phyloP scores from a whole-genome alignment of 37 sponge, comb jelly and placozoan species.

The Spongilla lacustris region DNA sequence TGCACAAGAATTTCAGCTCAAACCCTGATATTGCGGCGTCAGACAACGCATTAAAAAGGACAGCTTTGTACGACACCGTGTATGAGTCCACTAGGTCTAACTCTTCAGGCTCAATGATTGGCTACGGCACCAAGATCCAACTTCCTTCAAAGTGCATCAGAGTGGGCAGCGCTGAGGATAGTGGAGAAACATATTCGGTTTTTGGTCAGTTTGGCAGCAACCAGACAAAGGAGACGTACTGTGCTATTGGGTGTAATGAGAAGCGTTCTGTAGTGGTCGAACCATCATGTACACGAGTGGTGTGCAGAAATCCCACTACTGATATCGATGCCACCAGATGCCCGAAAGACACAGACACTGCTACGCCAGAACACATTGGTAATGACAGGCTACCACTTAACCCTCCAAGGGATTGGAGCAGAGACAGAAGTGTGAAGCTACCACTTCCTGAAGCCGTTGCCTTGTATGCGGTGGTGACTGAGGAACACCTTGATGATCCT shows the following conservation, averaged over 20 bases:
- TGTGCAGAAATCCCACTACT: neutral
- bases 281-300: neutral
- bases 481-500: neutral
- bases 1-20: neutral
- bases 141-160: too few species aligned
- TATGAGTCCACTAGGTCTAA: neutral
- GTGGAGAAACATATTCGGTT: neutral
- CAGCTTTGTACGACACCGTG: neutral
- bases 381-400: neutral
- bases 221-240: neutral
- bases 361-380: neutral
- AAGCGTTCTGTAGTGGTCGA: neutral
- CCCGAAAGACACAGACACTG: neutral
- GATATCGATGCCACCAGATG: neutral
- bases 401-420: neutral
- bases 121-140: too few species aligned
- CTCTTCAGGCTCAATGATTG: neutral
- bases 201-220: neutral
- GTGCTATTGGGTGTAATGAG: neutral
- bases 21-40: neutral
- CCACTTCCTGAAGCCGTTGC: neutral
- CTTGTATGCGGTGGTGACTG: neutral
- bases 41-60: neutral
- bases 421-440: neutral
- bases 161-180: neutral